Evolutionary conservation across 2,797 vertebrate genomes (phyloP).

Genomic region (Coendou prehensilis): DNA sequence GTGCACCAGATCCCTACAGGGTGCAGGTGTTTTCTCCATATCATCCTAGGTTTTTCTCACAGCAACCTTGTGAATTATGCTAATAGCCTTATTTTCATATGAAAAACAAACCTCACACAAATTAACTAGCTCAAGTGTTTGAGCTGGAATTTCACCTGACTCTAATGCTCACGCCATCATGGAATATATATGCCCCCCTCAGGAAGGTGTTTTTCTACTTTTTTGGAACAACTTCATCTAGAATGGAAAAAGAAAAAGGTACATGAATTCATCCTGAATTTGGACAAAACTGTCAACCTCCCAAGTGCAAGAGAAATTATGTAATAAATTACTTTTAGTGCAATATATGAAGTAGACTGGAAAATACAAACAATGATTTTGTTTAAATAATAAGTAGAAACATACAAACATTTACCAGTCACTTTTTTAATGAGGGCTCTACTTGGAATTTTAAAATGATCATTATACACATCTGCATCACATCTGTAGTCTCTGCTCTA

Average conservation of each 20-base stretch:
- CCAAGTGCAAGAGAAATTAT: not conserved
- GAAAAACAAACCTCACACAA: slow-evolving; percentile 45
- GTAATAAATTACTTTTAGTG: slow-evolving; percentile 43
- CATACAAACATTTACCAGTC: slow-evolving; percentile 61
- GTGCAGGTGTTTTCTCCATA: not conserved
- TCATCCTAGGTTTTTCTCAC: not conserved
- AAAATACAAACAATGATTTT: slow-evolving; percentile 65
- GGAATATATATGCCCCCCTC: not conserved
- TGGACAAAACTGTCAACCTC: slow-evolving; percentile 7
- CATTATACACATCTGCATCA: slow-evolving; percentile 75
- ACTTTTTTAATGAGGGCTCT: slow-evolving; percentile 58
- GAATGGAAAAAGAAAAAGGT: not conserved
- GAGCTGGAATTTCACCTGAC: not conserved
- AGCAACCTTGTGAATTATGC: not conserved
- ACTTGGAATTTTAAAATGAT: slow-evolving; percentile 21
- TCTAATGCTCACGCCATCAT: not conserved
- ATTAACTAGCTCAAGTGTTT: not conserved
- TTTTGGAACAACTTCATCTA: not conserved
- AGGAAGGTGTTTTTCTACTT: not conserved
- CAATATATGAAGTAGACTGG: slow-evolving; percentile 27
- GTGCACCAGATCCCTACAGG: not conserved
- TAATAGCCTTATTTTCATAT: not conserved
- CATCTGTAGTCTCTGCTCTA: slow-evolving; percentile 68
- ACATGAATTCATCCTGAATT: not conserved
- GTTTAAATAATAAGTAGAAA: slow-evolving; percentile 69